These are phyloP conservation scores for Agrochola lota DNA, from an alignment of 2,888 invertebrate species.

Conservation along the genomic window DNA sequence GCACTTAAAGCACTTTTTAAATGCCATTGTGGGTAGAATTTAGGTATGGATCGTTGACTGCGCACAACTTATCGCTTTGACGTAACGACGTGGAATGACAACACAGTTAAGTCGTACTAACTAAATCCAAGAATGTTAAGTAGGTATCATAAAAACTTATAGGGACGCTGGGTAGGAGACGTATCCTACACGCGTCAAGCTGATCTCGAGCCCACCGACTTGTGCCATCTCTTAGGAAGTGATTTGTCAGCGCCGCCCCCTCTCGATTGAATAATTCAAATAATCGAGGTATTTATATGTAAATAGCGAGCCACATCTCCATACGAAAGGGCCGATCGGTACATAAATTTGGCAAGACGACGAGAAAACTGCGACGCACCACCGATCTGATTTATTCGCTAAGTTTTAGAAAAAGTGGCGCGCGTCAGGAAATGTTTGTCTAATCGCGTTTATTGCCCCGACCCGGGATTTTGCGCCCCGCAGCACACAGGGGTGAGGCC, in stretches of 20 bases:
- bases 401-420: slow-evolving; percentile 89
- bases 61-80: no score
- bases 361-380: slow-evolving; percentile 90
- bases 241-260: slow-evolving; percentile 91
- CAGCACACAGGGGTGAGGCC: slow-evolving; percentile 79
- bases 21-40: no score
- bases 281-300: slow-evolving; percentile 91
- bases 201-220: slow-evolving; percentile 85
- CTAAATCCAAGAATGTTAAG: slow-evolving; percentile 68
- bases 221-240: slow-evolving; percentile 89
- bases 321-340: slow-evolving; percentile 91
- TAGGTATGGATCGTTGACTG: no score
- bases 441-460: slow-evolving; percentile 89
- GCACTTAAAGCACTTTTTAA: no score
- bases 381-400: slow-evolving; percentile 89
- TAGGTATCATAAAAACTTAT: slow-evolving; percentile 74
- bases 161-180: slow-evolving; percentile 66
- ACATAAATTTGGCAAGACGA: slow-evolving; percentile 91
- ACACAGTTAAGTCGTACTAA: slow-evolving; percentile 63
- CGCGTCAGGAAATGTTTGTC: slow-evolving; percentile 90
- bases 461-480: slow-evolving; percentile 84
- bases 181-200: slow-evolving; percentile 83
- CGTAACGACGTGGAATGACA: no score
- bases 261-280: slow-evolving; percentile 91
- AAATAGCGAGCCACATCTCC: slow-evolving; percentile 90